Percentiles rank a stretch among this genome's conserved stretches.
Conservation (phyloP, 2,113 vertebrate species). For the Maylandia zebra region DNA sequence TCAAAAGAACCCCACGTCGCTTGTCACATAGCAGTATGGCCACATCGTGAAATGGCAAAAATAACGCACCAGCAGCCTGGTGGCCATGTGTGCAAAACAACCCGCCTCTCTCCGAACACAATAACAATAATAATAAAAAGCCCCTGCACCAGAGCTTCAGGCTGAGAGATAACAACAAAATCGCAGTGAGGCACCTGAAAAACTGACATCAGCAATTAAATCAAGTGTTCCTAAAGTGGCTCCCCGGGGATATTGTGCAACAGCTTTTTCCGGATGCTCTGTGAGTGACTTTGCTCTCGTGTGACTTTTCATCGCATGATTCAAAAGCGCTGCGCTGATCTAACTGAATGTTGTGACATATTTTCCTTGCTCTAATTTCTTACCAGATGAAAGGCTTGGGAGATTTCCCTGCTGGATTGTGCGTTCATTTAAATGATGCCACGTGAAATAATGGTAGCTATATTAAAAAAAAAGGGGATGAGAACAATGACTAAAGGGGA, state of each 20-base stretch:
- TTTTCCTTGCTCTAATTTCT: slow-evolving; percentile 21
- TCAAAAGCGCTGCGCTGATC: background rate
- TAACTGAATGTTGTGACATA: slow-evolving; percentile 16
- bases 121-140: background rate
- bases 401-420: slow-evolving; percentile 47
- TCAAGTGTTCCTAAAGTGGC: slow-evolving; percentile 15
- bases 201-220: slow-evolving; percentile 66
- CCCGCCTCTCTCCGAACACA: background rate
- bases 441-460: background rate
- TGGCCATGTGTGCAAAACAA: background rate
- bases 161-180: slow-evolving; percentile 41
- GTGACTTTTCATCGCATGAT: slow-evolving; percentile 6
- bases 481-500: slow-evolving; percentile 19
- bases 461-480: background rate
- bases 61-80: background rate
- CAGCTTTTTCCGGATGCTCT: slow-evolving; percentile 11
- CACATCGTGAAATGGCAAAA: slow-evolving; percentile 12
- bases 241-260: slow-evolving; percentile 2
- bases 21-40: slow-evolving; percentile 4
- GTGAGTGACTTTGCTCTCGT: slow-evolving; percentile 12
- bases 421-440: slow-evolving; percentile 23
- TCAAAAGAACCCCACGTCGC: background rate
- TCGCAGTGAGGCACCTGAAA: slow-evolving; percentile 38
- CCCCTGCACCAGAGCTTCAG: slow-evolving; percentile 8
- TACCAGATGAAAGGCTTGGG: slow-evolving; percentile 44